Base-by-base conservation (phyloP, 1,140 invertebrate genomes). In the Heliothis virescens region DNA sequence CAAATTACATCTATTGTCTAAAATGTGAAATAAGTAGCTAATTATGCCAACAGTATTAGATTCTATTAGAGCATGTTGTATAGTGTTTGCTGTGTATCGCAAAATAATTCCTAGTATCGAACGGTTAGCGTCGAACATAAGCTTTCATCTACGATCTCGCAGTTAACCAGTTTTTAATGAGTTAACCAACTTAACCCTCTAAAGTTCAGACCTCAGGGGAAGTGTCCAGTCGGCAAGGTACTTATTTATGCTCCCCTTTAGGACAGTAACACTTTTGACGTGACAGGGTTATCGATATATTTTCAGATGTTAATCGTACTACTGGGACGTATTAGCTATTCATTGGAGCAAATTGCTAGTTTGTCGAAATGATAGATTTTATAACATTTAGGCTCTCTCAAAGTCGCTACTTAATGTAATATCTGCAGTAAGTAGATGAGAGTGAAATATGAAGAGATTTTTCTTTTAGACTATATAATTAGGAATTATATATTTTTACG, bases 121-220 rank as follows among this genome's bases (percentile, higher is more conserved):
- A 41, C 29, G 53, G 53, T 50, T 57, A 57, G 34, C 29, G 53
- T 11, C n/a, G 34, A 78, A 69, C 41, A 47, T 21, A 52, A 26
- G 29, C 52, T 78, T 78, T 69, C 29, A 59, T 78, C 63, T 50
- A 57, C 53, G 60, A 69, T 21, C 63, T 47, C 59, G n/a, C 47
- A 60, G 63, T 78, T 78, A 78, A 78, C 34, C 63, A 67, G 62
- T 57, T 77, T 69, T 78, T 78, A 78, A 67, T 78, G 60, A 78
- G 62, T 78, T 69, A 69, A 78, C 75, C 69, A 78, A 52, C 75
- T 69, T 78, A 78, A 78, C 63, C 63, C 63, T 78, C 29, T 13
- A 57, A 78, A 78, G 75, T 78, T 77, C 26, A 48, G 48, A 48
- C 34, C 75, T 69, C 75, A n/a, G 63, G 52, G 53, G 62, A 69